Percentiles rank a stretch among this genome's conserved stretches.
Evolutionary conservation across 2,113 vertebrate genomes (phyloP).

Genomic region (Equus przewalskii): DNA sequence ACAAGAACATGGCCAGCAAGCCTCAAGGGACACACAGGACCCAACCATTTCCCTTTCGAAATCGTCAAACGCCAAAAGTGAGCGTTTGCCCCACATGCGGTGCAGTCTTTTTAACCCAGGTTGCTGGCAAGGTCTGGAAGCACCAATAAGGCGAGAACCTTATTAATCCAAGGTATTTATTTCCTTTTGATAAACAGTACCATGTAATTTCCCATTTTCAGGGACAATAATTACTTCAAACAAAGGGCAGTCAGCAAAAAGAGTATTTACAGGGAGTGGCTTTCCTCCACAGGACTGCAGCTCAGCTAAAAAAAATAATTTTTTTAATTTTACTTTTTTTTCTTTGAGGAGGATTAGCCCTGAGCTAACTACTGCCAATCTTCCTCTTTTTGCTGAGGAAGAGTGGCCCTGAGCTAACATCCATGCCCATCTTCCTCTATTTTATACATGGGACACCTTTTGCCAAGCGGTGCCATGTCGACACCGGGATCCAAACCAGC

Average conservation of each 20-base stretch:
- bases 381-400: no score
- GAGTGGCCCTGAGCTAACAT: no score
- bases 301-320: background rate
- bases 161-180: slow-evolving; percentile 8
- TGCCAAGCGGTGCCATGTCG: no score
- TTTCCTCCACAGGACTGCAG: background rate
- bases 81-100: background rate
- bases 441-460: no score
- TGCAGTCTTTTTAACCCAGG: background rate
- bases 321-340: no score
- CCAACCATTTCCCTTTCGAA: slow-evolving; percentile 28
- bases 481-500: no score
- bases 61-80: rapidly evolving
- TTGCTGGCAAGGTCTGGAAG: background rate
- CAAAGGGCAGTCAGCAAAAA: slow-evolving; percentile 57
- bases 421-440: no score
- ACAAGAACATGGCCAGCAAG: background rate
- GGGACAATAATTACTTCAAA: slow-evolving; percentile 50
- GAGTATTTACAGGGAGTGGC: slow-evolving; percentile 36
- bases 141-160: background rate
- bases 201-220: slow-evolving; percentile 66
- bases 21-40: background rate
- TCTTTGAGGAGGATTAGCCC: no score
- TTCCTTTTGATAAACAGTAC: slow-evolving; percentile 56
- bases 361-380: no score